A percentile compares a stretch with the other conserved stretches of the same genome.
These are phyloP conservation scores for Chionodraco myersi DNA, from an alignment of 2,113 vertebrate genomes.

Conservation along the genomic window DNA sequence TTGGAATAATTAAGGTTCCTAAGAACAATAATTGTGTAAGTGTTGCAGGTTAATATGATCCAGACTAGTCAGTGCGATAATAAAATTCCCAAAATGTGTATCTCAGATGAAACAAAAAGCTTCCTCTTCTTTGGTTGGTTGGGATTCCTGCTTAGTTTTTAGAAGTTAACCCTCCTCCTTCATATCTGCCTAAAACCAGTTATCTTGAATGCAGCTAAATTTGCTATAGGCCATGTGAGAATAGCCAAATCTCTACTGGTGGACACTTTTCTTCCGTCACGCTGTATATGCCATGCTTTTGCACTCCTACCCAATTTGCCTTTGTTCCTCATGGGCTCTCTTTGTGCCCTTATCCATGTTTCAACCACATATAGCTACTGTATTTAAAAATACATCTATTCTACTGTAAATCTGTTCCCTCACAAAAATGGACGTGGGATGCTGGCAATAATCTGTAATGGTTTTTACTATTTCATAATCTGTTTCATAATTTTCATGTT, in stretches of 20 bases:
- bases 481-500: no score
- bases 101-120: no score
- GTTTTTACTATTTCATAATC: no score
- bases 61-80: no score
- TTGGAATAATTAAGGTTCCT: no score
- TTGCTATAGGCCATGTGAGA: not conserved
- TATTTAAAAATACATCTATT: not conserved
- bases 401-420: not conserved
- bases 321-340: not conserved
- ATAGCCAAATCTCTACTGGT: not conserved
- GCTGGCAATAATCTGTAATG: no score
- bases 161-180: no score
- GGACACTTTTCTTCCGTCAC: not conserved
- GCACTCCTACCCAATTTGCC: not conserved
- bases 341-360: constrained; percentile 3
- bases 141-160: not conserved
- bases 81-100: no score
- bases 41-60: no score
- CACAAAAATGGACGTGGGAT: not conserved
- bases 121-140: not conserved
- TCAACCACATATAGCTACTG: not conserved
- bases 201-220: not conserved
- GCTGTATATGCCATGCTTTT: not conserved
- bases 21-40: no score
- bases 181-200: no score